Evolutionary conservation across 2,888 invertebrate species (phyloP).

Genomic region (Calameuta pallipes): DNA sequence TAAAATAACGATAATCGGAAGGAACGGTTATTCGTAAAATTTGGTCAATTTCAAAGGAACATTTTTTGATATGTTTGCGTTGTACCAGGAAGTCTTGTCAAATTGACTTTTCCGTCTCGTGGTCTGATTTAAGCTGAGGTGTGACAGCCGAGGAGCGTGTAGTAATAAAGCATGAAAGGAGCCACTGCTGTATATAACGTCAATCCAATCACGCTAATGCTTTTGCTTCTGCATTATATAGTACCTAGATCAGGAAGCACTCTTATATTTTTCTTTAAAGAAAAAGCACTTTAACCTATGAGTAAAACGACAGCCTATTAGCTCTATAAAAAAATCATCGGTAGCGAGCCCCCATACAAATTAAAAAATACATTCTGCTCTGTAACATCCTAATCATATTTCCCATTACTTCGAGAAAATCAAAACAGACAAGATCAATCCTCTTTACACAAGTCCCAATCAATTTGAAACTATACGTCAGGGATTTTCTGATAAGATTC

Average conservation of each 20-base stretch:
- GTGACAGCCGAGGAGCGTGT: slow-evolving; percentile 6
- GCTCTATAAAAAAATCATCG: too few relatives aligned
- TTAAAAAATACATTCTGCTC: too few relatives aligned
- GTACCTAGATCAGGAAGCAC: slow-evolving; percentile 18
- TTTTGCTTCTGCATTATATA: slow-evolving; percentile 45
- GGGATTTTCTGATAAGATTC: too few relatives aligned
- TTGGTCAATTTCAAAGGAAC: neutral
- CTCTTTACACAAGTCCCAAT: too few relatives aligned
- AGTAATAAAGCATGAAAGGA: slow-evolving; percentile 38
- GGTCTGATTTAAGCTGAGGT: neutral
- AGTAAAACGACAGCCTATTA: too few relatives aligned
- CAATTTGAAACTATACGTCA: too few relatives aligned
- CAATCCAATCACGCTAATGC: slow-evolving; percentile 53
- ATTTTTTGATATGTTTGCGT: too few relatives aligned
- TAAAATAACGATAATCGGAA: slow-evolving; percentile 42
- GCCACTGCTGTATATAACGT: slow-evolving; percentile 24
- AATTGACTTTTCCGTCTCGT: neutral
- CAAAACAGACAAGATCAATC: too few relatives aligned
- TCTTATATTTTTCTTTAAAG: neutral
- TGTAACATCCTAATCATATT: too few relatives aligned
- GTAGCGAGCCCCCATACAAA: too few relatives aligned
- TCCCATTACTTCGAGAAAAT: too few relatives aligned
- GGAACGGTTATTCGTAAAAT: slow-evolving; percentile 17
- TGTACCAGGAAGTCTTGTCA: too few relatives aligned
- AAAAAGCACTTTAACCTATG: neutral